Conservation (phyloP, 2,797 vertebrate genomes). For the Sitta carolinensis region DNA sequence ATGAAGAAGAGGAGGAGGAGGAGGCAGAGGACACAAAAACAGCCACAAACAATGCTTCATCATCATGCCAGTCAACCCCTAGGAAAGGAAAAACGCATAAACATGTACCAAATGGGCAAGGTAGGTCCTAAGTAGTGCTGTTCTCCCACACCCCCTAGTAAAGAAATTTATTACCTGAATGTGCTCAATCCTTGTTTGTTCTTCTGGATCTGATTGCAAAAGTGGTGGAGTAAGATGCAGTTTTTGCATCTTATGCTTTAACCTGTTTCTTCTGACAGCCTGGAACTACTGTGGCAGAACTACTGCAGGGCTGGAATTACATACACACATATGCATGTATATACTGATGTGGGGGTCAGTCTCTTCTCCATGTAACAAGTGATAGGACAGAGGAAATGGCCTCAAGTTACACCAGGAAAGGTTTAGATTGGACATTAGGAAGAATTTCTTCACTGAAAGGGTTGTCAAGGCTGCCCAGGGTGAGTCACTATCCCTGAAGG, state of each 20-base stretch:
- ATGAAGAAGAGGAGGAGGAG: constrained; percentile 88
- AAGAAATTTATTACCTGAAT: neutral
- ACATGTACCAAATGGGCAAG: constrained; percentile 88
- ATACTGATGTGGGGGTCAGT: neutral
- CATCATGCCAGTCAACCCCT: constrained; percentile 97
- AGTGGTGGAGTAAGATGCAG: neutral
- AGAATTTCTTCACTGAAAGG: neutral
- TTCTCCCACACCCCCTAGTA: neutral
- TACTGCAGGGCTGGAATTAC: neutral
- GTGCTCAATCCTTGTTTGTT: neutral
- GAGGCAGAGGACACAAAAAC: constrained; percentile 84
- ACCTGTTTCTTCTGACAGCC: neutral
- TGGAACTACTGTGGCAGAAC: neutral
- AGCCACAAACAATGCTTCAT: constrained; percentile 81
- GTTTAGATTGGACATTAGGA: neutral
- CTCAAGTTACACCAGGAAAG: neutral
- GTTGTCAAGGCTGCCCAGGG: neutral
- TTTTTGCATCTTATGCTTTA: neutral
- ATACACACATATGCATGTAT: accelerated
- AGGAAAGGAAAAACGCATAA: constrained; percentile 92
- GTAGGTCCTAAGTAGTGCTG: constrained; percentile 70
- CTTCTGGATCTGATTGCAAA: neutral
- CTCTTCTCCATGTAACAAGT: neutral
- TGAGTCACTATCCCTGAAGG: neutral
- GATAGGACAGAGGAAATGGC: neutral